Conservation (phyloP, 1,140 invertebrate genomes). For the Parapsyche elsis region DNA sequence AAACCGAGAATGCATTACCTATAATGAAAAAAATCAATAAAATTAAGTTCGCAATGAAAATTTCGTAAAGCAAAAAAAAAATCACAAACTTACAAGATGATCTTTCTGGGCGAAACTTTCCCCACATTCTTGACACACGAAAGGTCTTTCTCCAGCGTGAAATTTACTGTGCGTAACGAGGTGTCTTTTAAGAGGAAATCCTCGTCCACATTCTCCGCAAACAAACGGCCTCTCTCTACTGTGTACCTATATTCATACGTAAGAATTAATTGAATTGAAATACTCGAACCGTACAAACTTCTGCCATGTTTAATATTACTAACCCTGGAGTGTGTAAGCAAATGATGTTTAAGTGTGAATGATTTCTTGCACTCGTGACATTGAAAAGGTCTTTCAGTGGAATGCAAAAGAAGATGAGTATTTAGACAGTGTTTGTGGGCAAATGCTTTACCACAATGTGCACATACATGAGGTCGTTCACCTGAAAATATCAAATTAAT, state of each 20-base stretch:
- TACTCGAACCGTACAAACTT: background rate
- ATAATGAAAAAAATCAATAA: conserved; percentile 27
- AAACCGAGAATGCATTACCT: conserved; percentile 82
- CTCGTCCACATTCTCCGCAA: conserved; percentile 82
- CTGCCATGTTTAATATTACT: conserved; percentile 60
- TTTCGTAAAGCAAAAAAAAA: conserved; percentile 7
- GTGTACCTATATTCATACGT: conserved; percentile 66
- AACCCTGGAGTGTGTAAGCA: conserved; percentile 81
- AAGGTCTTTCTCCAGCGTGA: conserved; percentile 88
- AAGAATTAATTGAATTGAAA: background rate
- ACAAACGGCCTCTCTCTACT: conserved; percentile 83
- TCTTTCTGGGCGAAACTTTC: conserved; percentile 89
- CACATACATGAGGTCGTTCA: conserved; percentile 84
- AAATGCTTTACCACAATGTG: conserved; percentile 87
- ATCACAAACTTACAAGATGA: conserved; percentile 70
- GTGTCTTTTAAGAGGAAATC: conserved; percentile 83
- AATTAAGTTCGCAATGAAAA: background rate
- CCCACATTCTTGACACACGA: conserved; percentile 86
- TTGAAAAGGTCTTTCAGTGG: conserved; percentile 82
- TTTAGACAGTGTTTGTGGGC: conserved; percentile 86
- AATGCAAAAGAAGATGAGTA: conserved; percentile 83
- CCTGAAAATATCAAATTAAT: conserved; percentile 63
- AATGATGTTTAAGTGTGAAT: conserved; percentile 84
- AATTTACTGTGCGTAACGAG: conserved; percentile 88
- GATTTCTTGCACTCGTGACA: conserved; percentile 88